Conservation (phyloP, 2,888 invertebrate genomes). For the Bibio marci region DNA sequence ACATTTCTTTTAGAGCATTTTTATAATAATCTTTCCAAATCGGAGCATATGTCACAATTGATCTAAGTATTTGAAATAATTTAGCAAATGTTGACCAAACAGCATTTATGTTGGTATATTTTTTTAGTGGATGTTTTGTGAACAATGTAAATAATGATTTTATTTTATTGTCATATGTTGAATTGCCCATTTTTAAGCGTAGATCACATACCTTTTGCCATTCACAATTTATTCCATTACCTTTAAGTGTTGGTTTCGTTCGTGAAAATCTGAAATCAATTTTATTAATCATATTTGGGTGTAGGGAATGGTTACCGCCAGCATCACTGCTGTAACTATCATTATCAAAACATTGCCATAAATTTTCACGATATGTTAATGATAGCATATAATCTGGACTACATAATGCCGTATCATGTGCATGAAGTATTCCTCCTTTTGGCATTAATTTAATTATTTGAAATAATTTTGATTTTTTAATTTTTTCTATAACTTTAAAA, state of each 20-base stretch:
- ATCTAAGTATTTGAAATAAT: conserved; percentile 35
- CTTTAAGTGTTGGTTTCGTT: conserved; percentile 8
- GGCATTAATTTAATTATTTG: conserved; percentile 49
- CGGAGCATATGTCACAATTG: conserved; percentile 41
- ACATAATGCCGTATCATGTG: conserved; percentile 46
- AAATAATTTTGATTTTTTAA: conserved; percentile 45
- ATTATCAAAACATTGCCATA: conserved; percentile 31
- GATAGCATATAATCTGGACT: conserved; percentile 44
- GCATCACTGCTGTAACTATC: no score
- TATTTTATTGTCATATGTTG: conserved; percentile 34
- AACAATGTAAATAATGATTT: conserved; percentile 37
- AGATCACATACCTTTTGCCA: conserved; percentile 35
- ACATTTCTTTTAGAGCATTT: conserved; percentile 40
- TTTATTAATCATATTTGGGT: not conserved
- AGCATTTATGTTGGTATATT: conserved; percentile 34
- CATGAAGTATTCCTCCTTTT: conserved; percentile 56
- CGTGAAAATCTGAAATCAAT: conserved; percentile 25
- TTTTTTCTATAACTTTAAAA: conserved; percentile 38
- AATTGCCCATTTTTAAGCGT: conserved; percentile 21
- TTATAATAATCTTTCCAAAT: conserved; percentile 49
- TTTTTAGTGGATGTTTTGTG: conserved; percentile 30
- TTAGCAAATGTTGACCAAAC: conserved; percentile 41
- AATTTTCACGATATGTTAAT: conserved; percentile 40
- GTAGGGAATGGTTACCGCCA: no score
- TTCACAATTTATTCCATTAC: conserved; percentile 14